phyloP scores from a whole-genome alignment of 2,113 vertebrate genomes.

The Excalfactoria chinensis region DNA sequence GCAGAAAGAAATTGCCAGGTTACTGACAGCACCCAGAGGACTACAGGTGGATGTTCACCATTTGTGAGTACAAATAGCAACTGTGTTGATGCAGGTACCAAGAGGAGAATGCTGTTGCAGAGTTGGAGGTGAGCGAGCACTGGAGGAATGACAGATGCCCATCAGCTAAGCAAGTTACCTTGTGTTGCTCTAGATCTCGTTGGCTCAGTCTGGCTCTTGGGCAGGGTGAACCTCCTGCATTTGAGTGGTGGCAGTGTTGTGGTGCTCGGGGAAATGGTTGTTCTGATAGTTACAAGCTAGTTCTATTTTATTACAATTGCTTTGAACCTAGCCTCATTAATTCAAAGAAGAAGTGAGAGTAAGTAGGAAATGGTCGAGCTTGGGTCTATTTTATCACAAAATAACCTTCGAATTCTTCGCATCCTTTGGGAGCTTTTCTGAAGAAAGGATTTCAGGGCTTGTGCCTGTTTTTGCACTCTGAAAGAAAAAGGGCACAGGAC shows the following conservation, averaged over 20 bases:
- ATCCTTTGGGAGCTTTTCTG: not conserved
- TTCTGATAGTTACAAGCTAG: not conserved
- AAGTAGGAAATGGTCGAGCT: not conserved
- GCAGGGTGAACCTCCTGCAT: not conserved
- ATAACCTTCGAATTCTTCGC: not conserved
- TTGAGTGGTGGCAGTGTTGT: not conserved
- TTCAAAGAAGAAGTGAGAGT: not conserved
- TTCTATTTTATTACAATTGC: not conserved
- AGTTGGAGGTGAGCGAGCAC: not conserved
- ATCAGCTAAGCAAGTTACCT: not conserved
- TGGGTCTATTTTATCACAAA: not conserved
- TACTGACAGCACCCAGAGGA: not conserved
- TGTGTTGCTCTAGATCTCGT: fast-evolving
- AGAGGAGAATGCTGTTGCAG: not conserved
- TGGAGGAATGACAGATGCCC: not conserved
- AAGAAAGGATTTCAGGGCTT: not conserved
- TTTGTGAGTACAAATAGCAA: not conserved
- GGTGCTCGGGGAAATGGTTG: not conserved
- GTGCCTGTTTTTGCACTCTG: fast-evolving
- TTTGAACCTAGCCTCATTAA: not conserved
- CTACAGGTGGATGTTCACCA: not conserved
- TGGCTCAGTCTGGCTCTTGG: not conserved
- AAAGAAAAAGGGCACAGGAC: not conserved
- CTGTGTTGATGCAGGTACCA: not conserved
- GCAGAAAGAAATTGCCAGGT: not conserved